A percentile compares a stretch with the other conserved stretches of the same genome.
These are phyloP conservation scores for Pocillopora grandis DNA, from an alignment of 92 coral and sea anemone species.

Conservation along the genomic window DNA sequence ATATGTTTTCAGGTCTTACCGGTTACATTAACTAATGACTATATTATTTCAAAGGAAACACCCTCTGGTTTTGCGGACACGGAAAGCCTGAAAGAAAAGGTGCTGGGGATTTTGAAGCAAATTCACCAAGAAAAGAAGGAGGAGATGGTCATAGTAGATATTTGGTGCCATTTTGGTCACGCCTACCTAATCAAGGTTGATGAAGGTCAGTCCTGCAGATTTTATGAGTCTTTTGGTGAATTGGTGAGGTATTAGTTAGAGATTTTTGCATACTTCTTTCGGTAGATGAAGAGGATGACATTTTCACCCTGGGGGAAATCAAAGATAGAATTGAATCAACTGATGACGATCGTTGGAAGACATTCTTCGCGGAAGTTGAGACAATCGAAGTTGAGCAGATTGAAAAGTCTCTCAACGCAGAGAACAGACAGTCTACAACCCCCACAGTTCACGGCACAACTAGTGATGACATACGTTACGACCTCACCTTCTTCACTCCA, in stretches of 20 bases:
- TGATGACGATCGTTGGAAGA: background rate
- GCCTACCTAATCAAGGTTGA: constrained; percentile 17
- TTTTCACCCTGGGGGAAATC: constrained; percentile 11
- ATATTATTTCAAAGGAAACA: background rate
- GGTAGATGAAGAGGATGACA: constrained; percentile 14
- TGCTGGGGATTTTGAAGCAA: background rate
- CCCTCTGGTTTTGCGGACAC: background rate
- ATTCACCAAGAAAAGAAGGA: background rate
- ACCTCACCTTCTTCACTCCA: constrained; percentile 41
- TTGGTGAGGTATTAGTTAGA: background rate
- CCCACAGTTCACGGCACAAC: background rate
- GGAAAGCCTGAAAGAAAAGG: background rate
- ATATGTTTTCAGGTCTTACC: no score
- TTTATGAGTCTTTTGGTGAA: background rate
- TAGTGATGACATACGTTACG: constrained; percentile 29
- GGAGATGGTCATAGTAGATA: constrained; percentile 6
- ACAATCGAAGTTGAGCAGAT: constrained; percentile 19
- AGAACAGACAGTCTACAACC: no score
- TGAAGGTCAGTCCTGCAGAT: constrained; percentile 12
- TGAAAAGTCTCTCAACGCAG: background rate
- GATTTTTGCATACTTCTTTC: background rate
- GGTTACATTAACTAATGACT: no score
- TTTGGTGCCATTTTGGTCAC: constrained; percentile 41
- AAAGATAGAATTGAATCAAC: constrained; percentile 5
- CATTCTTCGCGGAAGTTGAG: constrained; percentile 17